phyloP scores from a whole-genome alignment of 2,797 vertebrate genomes.

The Chrosomus eos region DNA sequence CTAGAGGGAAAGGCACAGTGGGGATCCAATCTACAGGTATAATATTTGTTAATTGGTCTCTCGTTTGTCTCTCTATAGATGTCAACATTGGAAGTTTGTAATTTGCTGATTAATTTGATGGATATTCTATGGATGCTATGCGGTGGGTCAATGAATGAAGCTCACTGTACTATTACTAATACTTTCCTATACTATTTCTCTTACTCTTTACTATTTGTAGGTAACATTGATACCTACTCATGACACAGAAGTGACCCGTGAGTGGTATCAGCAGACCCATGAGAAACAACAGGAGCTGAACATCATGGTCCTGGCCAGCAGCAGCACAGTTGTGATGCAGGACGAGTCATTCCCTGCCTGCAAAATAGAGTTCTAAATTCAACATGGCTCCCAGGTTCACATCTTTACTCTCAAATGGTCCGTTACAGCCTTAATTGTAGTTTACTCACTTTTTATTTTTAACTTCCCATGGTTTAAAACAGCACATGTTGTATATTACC shows the following conservation, averaged over 20 bases:
- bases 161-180: background rate
- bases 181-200: background rate
- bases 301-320: constrained; percentile 98
- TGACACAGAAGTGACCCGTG: constrained; percentile 95
- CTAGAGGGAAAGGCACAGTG: constrained; percentile 97
- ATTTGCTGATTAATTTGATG: background rate
- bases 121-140: constrained; percentile 3
- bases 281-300: constrained; percentile 97
- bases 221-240: constrained; percentile 98
- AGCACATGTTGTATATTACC: constrained; percentile 12
- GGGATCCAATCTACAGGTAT: constrained; percentile 97
- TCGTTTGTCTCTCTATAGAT: background rate
- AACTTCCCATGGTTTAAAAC: constrained; percentile 30
- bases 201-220: constrained; percentile 68
- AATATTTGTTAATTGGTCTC: background rate
- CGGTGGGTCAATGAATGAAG: no score
- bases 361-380: constrained; percentile 96
- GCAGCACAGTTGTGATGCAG: constrained; percentile 99
- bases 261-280: constrained; percentile 99
- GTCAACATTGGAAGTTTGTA: background rate
- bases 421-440: constrained; percentile 53
- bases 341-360: constrained; percentile 98
- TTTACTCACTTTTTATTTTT: constrained; percentile 44
- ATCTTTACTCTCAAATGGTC: constrained; percentile 50
- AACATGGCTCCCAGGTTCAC: constrained; percentile 56